Percentiles rank a stretch among this genome's conserved stretches.
These are phyloP conservation scores for Myzus persicae DNA, from an alignment of 1,140 invertebrate species.

Conservation along the genomic window DNA sequence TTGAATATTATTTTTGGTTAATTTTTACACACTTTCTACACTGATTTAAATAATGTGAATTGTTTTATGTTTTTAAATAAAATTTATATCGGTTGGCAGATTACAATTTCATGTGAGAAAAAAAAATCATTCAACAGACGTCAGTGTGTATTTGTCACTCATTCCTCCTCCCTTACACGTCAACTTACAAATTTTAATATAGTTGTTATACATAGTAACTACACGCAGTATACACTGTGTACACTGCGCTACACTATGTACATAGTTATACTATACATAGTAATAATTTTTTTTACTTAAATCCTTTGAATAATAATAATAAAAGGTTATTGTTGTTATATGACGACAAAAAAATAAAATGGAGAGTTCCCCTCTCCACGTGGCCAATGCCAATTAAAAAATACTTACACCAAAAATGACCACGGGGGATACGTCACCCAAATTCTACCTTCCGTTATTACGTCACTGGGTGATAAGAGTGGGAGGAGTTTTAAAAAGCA, in stretches of 20 bases:
- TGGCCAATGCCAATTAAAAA: neutral
- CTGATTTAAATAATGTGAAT: too few relatives aligned
- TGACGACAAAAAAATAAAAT: neutral
- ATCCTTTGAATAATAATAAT: neutral
- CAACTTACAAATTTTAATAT: neutral
- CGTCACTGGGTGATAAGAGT: neutral
- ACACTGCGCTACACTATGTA: too few relatives aligned
- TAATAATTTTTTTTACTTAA: too few relatives aligned
- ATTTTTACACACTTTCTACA: too few relatives aligned
- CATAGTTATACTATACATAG: too few relatives aligned
- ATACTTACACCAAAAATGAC: neutral
- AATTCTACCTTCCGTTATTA: neutral
- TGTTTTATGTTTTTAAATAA: too few relatives aligned
- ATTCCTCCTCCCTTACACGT: neutral
- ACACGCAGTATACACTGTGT: too few relatives aligned
- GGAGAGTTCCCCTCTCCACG: neutral
- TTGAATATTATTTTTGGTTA: too few relatives aligned
- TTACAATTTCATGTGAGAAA: too few relatives aligned
- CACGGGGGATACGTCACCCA: neutral
- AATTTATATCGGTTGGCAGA: too few relatives aligned
- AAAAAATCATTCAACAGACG: too few relatives aligned
- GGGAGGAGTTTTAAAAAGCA: neutral
- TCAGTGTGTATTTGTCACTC: neutral
- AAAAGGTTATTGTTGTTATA: neutral
- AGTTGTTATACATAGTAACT: neutral